Percentiles rank a stretch among this genome's conserved stretches.
These are phyloP conservation scores for Labrus mixtus DNA, from an alignment of 2,113 vertebrate genomes.

Conservation along the genomic window DNA sequence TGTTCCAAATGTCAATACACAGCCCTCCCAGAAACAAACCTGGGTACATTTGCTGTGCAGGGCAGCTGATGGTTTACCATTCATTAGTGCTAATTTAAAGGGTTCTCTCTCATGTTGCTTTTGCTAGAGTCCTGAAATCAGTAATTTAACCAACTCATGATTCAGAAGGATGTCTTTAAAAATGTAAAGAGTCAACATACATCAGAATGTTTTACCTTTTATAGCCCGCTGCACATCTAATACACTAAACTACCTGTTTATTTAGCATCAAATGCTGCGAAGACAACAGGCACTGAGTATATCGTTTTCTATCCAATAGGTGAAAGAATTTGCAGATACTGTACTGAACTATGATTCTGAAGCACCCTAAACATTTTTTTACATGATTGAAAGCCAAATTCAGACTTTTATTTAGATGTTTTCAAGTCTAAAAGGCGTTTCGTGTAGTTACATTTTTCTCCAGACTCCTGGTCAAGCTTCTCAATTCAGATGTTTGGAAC, in stretches of 20 bases:
- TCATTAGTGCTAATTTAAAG: constrained; percentile 6
- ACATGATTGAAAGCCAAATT: not conserved
- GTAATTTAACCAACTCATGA: constrained; percentile 16
- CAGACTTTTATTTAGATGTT: not conserved
- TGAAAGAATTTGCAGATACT: not conserved
- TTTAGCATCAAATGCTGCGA: not conserved
- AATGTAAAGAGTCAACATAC: constrained; percentile 1
- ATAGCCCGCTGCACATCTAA: not conserved
- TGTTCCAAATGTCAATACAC: not conserved
- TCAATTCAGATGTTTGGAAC: not conserved
- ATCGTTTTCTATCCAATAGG: not conserved
- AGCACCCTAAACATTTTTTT: too few relatives aligned
- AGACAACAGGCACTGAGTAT: not conserved
- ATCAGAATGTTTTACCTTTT: not conserved
- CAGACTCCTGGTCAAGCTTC: not conserved
- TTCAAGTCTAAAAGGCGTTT: not conserved
- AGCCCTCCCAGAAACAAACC: not conserved
- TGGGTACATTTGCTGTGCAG: not conserved
- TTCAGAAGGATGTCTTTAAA: constrained; percentile 9
- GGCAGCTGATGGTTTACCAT: not conserved
- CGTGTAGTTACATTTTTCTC: not conserved
- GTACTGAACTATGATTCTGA: not conserved
- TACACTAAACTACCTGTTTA: not conserved
- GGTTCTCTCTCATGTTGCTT: not conserved
- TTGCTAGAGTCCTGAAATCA: not conserved